Percentiles rank a stretch among this genome's conserved stretches.
Conservation (phyloP, 2,113 vertebrate genomes). For the Nothocercus julius region DNA sequence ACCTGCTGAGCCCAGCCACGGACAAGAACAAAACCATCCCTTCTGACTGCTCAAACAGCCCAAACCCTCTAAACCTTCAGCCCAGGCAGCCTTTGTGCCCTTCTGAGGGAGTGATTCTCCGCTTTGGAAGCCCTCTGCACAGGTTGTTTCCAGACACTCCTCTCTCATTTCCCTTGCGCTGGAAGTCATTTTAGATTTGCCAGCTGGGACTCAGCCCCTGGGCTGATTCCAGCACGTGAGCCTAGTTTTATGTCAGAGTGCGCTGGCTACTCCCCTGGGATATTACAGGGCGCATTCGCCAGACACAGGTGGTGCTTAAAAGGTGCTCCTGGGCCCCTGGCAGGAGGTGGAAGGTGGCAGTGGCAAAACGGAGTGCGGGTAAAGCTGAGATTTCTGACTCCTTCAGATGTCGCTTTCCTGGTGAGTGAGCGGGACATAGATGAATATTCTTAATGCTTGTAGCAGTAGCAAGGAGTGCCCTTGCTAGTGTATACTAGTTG, state of each 20-base stretch:
- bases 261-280: constrained; percentile 28
- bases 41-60: neutral
- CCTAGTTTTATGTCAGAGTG: neutral
- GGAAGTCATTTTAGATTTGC: constrained; percentile 40
- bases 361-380: neutral
- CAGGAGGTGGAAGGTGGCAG: neutral
- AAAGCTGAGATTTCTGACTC: neutral
- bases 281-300: neutral
- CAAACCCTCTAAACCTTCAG: neutral
- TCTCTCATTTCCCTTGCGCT: neutral
- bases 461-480: neutral
- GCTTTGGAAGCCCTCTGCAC: neutral
- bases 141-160: constrained; percentile 6
- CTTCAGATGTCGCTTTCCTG: constrained; percentile 51
- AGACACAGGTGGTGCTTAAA: neutral
- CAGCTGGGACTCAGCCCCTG: constrained; percentile 49
- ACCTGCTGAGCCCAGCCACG: neutral
- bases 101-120: neutral
- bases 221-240: constrained; percentile 41
- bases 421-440: constrained; percentile 22
- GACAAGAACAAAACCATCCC: neutral
- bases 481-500: neutral
- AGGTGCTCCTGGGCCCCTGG: neutral
- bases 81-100: neutral
- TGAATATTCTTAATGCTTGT: constrained; percentile 4